Conservation (phyloP, 2,797 vertebrate species). For the Rhabdophis nuchalis region DNA sequence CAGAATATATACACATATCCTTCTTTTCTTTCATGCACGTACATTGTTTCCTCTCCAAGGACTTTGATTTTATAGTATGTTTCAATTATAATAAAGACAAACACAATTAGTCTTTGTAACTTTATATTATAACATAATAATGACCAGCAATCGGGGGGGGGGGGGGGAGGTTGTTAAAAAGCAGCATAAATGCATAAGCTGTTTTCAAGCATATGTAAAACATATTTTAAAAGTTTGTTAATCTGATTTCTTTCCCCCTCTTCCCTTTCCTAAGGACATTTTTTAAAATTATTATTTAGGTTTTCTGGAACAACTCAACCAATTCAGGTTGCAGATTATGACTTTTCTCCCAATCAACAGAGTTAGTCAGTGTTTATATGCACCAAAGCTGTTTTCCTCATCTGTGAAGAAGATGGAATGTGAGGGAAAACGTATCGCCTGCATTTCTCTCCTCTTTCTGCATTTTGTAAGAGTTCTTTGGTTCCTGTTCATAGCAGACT, state of each 20-base stretch:
- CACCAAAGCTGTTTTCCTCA: slow-evolving; percentile 67
- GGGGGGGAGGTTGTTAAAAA: no score
- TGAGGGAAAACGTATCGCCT: no score
- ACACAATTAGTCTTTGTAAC: slow-evolving; percentile 37
- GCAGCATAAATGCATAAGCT: slow-evolving; percentile 23
- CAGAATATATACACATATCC: neutral
- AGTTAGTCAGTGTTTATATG: slow-evolving; percentile 63
- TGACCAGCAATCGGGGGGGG: neutral
- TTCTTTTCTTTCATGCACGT: neutral
- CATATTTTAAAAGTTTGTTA: slow-evolving; percentile 9
- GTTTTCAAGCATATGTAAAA: slow-evolving; percentile 34
- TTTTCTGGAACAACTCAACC: slow-evolving; percentile 56
- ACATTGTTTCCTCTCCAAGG: slow-evolving; percentile 4
- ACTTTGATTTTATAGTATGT: slow-evolving; percentile 30
- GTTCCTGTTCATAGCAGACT: slow-evolving; percentile 70
- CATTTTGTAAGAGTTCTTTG: slow-evolving; percentile 68
- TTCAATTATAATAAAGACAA: slow-evolving; percentile 42
- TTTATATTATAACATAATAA: slow-evolving; percentile 16
- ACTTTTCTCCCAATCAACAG: slow-evolving; percentile 67
- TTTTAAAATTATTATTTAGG: slow-evolving; percentile 62
- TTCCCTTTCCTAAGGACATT: slow-evolving; percentile 41
- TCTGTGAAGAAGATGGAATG: slow-evolving; percentile 60
- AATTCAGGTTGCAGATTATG: slow-evolving; percentile 66
- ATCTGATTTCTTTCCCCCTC: slow-evolving; percentile 21
- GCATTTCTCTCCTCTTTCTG: slow-evolving; percentile 30